These are phyloP conservation scores for Porites cylindrica DNA, from an alignment of 92 coral and sea anemone species.

Conservation along the genomic window DNA sequence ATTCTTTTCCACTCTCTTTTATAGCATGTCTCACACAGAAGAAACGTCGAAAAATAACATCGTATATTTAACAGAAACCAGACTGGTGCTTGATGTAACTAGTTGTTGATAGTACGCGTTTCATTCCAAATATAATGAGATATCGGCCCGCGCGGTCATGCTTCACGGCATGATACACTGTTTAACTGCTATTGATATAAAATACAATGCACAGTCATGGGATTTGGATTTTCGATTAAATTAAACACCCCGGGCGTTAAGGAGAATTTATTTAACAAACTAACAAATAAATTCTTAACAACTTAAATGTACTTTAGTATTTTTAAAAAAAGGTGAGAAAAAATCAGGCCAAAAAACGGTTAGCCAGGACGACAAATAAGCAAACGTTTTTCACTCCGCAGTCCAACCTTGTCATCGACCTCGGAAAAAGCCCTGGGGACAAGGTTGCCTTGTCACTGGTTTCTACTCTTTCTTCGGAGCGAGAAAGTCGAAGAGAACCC, in stretches of 20 bases:
- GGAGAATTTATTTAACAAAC: background rate
- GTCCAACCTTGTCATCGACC: background rate
- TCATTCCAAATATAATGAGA: conserved; percentile 26
- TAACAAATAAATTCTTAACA: background rate
- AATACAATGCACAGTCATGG: conserved; percentile 14
- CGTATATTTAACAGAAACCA: background rate
- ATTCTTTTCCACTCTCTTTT: no score
- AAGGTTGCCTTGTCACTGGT: background rate
- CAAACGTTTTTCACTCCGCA: no score
- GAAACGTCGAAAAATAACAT: background rate
- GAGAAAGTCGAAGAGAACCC: background rate
- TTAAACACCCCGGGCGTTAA: background rate
- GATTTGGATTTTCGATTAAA: background rate
- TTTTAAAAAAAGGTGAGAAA: no score
- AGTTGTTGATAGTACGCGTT: background rate
- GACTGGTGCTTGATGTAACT: background rate
- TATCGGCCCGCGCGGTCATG: conserved; percentile 20
- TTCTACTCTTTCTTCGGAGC: background rate
- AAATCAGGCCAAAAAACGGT: no score
- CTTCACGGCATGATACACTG: background rate
- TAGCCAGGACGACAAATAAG: no score
- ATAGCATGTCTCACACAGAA: no score
- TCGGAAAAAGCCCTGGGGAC: background rate
- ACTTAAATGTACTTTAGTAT: no score
- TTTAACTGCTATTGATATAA: background rate